Base-by-base conservation (phyloP, 1,140 invertebrate species). In the Zophobas atratus region DNA sequence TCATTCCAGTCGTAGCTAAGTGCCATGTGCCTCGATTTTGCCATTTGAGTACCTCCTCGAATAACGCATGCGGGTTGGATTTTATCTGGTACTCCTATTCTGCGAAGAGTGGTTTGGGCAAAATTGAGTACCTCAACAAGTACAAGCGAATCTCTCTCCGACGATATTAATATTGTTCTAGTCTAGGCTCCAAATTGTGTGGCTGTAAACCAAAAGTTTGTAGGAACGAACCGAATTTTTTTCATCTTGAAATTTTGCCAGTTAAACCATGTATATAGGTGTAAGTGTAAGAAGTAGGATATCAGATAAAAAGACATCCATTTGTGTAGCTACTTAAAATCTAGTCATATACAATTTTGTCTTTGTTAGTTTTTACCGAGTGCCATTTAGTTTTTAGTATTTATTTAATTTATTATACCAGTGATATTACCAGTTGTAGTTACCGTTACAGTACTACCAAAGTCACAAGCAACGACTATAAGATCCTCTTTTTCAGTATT, bases 1-100 rank as follows among this genome's bases (percentile, higher is more conserved):
- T 73, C 49, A 72, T 72, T 72, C 49, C 71, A 56, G 49, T 70
- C 35, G 34, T 36, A 6, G 36, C 20, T 46, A 51, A 51, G 49
- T 56, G 71, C 71, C 55, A 56, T 56, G 71, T 73, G 71, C 71
- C 71, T 73, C 71, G 39, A 35, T 73, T 72, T 56, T 55, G 36
- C 71, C 32, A 72, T 63, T 63, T 63, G 35, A 63, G 60, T 67
- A 67, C 60, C 60, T 67, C 39, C 20, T 35, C 2, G 20, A 20
- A 20, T 6, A 60, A n/a, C 35, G 34, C 35, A 36, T 8, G 2
- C 34, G 35, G 35, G 35, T 20, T 36, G 56, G 35, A 6, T 60
- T 60, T 60, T 60, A 60, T 60, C 56, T 39, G 56, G 35, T 60
- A 60, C 56, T 39, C 35, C 4, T 6, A 60, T 39, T 60, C 6